These are phyloP conservation scores for Regulus satrapa DNA, from an alignment of 2,113 vertebrate genomes.

Conservation along the genomic window DNA sequence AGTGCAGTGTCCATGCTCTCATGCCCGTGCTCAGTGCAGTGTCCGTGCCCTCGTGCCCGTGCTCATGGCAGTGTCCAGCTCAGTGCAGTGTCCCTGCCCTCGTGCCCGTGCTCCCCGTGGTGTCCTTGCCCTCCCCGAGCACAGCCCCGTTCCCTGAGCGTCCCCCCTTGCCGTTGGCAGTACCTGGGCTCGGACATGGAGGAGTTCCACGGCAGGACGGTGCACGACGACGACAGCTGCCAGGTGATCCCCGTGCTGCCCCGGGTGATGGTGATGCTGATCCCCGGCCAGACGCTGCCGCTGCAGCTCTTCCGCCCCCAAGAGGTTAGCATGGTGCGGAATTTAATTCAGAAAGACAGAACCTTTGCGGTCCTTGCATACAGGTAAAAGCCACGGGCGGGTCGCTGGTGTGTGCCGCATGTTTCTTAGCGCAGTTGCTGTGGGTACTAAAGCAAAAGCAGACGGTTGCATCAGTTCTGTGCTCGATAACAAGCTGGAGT, in stretches of 20 bases:
- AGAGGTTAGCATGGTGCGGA: constrained; percentile 97
- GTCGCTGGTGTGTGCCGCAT: background rate
- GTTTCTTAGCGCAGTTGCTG: background rate
- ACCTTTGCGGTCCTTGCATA: constrained; percentile 96
- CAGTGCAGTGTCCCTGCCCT: too few species aligned
- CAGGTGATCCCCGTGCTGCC: constrained; percentile 92
- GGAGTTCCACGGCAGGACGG: constrained; percentile 92
- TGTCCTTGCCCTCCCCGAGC: background rate
- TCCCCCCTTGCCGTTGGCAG: constrained; percentile 49
- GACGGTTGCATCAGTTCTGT: background rate
- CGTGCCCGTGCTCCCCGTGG: fast-evolving
- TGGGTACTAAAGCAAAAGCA: background rate
- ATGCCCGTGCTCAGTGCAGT: too few species aligned
- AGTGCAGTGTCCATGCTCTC: too few species aligned
- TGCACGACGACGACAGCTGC: constrained; percentile 95
- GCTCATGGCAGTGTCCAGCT: too few species aligned
- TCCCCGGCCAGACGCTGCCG: constrained; percentile 93
- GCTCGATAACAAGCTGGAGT: background rate
- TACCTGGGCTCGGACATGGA: constrained; percentile 97
- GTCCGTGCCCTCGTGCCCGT: too few species aligned
- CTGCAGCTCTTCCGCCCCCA: constrained; percentile 93
- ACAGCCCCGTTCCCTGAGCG: too few species aligned
- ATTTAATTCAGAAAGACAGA: constrained; percentile 89
- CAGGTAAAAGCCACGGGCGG: constrained; percentile 75
- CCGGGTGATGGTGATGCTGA: constrained; percentile 86